Conservation (phyloP, 2,888 invertebrate species). For the Aphodius granarius region DNA sequence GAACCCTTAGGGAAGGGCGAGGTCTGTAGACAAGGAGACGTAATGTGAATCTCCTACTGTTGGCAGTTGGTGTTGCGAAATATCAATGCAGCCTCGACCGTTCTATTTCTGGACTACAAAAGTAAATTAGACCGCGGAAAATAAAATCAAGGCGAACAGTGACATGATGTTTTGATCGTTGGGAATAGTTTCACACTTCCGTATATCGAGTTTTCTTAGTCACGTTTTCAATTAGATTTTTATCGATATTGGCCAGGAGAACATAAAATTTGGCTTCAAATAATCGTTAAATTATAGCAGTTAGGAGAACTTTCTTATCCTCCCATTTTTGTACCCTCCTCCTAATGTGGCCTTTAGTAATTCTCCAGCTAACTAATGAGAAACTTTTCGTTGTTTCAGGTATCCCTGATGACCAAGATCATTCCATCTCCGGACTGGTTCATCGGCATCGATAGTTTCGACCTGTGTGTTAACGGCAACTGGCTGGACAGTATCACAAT, state of each 20-base stretch:
- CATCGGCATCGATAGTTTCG: constrained; percentile 87
- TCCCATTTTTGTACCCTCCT: too few species aligned
- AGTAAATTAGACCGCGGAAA: neutral
- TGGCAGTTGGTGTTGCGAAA: neutral
- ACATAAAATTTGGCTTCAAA: too few species aligned
- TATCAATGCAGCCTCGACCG: neutral
- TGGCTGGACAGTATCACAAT: constrained; percentile 90
- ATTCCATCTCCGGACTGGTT: constrained; percentile 96
- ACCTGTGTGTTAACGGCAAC: constrained; percentile 87
- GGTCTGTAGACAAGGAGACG: neutral
- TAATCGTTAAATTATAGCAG: too few species aligned
- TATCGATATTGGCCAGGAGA: too few species aligned
- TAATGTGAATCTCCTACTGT: neutral
- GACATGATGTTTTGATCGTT: neutral
- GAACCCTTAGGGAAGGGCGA: neutral
- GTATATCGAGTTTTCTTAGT: neutral
- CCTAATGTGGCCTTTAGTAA: too few species aligned
- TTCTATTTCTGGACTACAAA: neutral
- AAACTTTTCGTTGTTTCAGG: constrained; percentile 56
- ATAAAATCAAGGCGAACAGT: neutral
- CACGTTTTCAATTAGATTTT: neutral
- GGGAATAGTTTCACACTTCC: neutral
- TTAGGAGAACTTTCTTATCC: too few species aligned
- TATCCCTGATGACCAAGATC: constrained; percentile 88
- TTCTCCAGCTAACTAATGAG: neutral